A percentile compares a stretch with the other conserved stretches of the same genome.
phyloP scores from a whole-genome alignment of 2,888 invertebrate species.

The Volucella inanis region DNA sequence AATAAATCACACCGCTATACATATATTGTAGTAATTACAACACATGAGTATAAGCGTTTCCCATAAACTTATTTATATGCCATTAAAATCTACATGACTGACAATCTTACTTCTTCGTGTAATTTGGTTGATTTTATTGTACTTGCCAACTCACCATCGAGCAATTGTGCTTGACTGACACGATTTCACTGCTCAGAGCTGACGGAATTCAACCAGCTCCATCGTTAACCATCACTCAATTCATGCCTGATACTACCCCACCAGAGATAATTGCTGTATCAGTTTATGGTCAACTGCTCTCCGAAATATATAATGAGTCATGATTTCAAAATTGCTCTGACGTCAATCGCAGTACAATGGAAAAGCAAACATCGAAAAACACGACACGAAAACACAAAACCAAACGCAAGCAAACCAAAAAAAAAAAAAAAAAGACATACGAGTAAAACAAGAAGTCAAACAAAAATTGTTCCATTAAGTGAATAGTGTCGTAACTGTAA shows the following conservation, averaged over 20 bases:
- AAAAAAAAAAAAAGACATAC: neutral
- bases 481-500: constrained; percentile 45
- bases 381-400: constrained; percentile 69
- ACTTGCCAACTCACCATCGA: no score
- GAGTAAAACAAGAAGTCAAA: neutral
- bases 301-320: constrained; percentile 35
- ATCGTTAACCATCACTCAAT: constrained; percentile 14
- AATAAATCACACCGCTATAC: no score
- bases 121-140: no score
- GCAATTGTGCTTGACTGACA: no score
- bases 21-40: no score
- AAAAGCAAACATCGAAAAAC: no score
- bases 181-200: no score
- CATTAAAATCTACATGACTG: no score
- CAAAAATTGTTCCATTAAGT: constrained; percentile 23
- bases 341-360: constrained; percentile 75
- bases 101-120: no score
- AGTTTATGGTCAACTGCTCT: constrained; percentile 41
- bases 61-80: no score
- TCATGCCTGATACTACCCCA: constrained; percentile 12
- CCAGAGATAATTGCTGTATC: constrained; percentile 29
- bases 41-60: no score
- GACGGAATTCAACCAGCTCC: neutral
- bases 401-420: constrained; percentile 10
- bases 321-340: constrained; percentile 61